phyloP scores from a whole-genome alignment of 2,888 invertebrate genomes.

The Camptogramma bilineatum region DNA sequence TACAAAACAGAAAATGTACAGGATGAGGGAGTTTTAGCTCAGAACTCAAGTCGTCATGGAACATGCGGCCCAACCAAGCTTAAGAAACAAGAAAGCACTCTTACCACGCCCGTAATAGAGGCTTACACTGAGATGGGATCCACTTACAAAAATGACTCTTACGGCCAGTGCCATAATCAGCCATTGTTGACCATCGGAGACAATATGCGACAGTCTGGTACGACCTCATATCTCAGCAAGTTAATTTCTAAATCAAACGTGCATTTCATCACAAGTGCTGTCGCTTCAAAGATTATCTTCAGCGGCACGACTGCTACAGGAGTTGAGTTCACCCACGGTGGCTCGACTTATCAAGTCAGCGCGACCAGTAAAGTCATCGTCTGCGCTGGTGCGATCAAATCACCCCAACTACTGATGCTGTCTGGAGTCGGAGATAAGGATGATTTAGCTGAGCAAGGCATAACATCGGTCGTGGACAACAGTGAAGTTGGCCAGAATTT shows the following conservation, averaged over 20 bases:
- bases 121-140: conserved; percentile 16
- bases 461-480: conserved; percentile 41
- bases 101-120: not conserved
- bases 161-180: not conserved
- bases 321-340: conserved; percentile 43
- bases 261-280: conserved; percentile 2
- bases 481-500: conserved; percentile 38
- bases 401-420: conserved; percentile 56
- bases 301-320: conserved; percentile 55
- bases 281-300: conserved; percentile 44
- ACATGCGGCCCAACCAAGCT: conserved; percentile 12
- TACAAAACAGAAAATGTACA: conserved; percentile 40
- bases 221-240: conserved; percentile 3
- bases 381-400: conserved; percentile 55
- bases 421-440: conserved; percentile 59
- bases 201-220: conserved; percentile 6
- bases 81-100: not conserved
- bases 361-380: conserved; percentile 57
- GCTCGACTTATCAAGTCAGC: conserved; percentile 38
- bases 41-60: conserved; percentile 17
- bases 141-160: conserved; percentile 2
- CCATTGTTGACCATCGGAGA: conserved; percentile 12
- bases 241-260: conserved; percentile 4
- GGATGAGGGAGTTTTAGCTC: conserved; percentile 4
- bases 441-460: conserved; percentile 46